phyloP scores from a whole-genome alignment of 2,113 vertebrate genomes.

The Anseranas semipalmata region DNA sequence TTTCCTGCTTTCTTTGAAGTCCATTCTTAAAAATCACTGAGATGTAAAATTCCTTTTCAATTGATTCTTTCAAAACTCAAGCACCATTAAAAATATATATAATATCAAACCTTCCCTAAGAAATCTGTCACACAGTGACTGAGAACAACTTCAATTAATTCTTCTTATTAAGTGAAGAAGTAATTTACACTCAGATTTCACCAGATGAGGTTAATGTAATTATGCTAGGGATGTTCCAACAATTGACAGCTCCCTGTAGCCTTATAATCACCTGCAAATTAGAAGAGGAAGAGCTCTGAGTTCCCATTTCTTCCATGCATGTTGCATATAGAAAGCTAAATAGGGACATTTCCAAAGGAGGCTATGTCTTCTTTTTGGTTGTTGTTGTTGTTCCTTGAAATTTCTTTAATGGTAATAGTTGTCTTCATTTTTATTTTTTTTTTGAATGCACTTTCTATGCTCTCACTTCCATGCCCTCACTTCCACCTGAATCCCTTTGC shows the following conservation, averaged over 20 bases:
- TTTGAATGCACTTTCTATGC: not conserved
- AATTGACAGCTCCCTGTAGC: conserved; percentile 26
- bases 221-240: conserved; percentile 32
- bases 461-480: not conserved
- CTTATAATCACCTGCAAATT: conserved; percentile 44
- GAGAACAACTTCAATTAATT: conserved; percentile 46
- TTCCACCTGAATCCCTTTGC: not conserved
- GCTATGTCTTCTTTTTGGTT: not conserved
- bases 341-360: not conserved
- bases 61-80: not conserved
- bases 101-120: not conserved
- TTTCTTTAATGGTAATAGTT: not conserved
- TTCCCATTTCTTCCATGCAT: not conserved
- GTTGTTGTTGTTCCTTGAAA: not conserved
- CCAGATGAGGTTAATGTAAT: conserved; percentile 51
- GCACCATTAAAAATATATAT: not conserved
- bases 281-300: not conserved
- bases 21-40: conserved; percentile 42
- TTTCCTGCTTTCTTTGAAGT: conserved; percentile 45
- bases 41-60: conserved; percentile 14
- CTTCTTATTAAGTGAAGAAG: conserved; percentile 40
- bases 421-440: not conserved
- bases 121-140: not conserved
- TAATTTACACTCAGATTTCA: conserved; percentile 50
- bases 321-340: not conserved